Base-by-base conservation (phyloP, 2,888 invertebrate species). In the Lepas anatifera region DNA sequence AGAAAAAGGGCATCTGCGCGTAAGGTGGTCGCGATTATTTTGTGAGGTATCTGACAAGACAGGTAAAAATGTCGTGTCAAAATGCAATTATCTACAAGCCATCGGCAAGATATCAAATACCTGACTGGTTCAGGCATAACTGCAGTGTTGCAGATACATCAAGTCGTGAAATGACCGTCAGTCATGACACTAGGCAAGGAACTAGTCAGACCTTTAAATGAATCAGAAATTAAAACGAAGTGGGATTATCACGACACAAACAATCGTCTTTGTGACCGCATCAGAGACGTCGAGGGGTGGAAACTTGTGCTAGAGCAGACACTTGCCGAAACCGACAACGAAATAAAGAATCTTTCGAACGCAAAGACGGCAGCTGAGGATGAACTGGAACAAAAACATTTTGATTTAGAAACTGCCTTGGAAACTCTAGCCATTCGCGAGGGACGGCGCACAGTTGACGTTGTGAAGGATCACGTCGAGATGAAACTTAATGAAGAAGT, bases 161-260 rank as follows among this genome's bases (percentile, higher is more conserved):
- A 8, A 58, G 35, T 22, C 32, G 58, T 22, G 58, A 58, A 16
- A 6, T 58, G 1, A 58, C 32, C 4, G 58, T 58, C 6, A 58
- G 58, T 35, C 58, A 58, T 25, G 58, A 58, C 35, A 58, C 58
- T 22, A 58, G 58, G 35, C 58, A 58, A 29, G 58, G 58, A 35
- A 58, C 58, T 2, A 58, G 58, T 18, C 58, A 58, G 35, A 58
- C 58, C n/a, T 35, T 18, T 35, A 22, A 58, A 58, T 10, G 58
- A 58, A 35, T 32, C 58, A 2, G 58, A 58, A 22, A 58, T 58
- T 2, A 58, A 58, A 35, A 58, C 58, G 22, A 58, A 58, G 25
- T 58, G 58, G 58, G 58, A 58, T 16, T 58, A 58, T 18, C 58
- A 58, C 58, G 58, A 58, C 32, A 58, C 58, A 3, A 58, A 58